Base-by-base conservation (phyloP, 2,888 invertebrate species). In the Dysmachus trigonus region DNA sequence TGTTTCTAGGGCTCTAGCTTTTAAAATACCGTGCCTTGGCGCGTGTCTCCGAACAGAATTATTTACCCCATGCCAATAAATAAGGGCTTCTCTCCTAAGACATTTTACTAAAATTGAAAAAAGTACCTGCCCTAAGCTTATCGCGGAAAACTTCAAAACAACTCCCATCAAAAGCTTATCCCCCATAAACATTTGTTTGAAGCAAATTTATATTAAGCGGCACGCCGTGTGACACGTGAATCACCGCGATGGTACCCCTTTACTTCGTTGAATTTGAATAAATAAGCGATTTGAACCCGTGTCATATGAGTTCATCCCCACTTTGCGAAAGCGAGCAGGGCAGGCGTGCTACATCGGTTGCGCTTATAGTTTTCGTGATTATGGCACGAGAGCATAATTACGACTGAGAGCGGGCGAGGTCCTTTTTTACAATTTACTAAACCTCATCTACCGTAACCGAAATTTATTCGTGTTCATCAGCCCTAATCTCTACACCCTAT, bases 391-490 rank as follows among this genome's bases (percentile, higher is more conserved):
- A 62, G 8, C 62, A 3, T 62, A 62, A 62, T 62, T 62, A 62
- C 10, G 27, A 3, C 3, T 62, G 18, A 62, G 62, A 8, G 53
- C 6, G 18, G 51, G 18, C n/a, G 3, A 27, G 51, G n/a, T 62
- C 30, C 38, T 30, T 38, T 83, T 83, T 81, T 81, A 83, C 38
- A 83, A 71, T 83, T 83, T 83, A 82, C 47, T 81, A 74, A 77
- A 82, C 47, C 85, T 87, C 85, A 87, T 87, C 87, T 82, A 35
- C 87, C 85, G 86, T 87, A 87, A 86, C 87, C 82, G 71, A 86
- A 87, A 87, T 87, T 87, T 87, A 87, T 87, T 86, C 83, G 76
- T 83, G 81, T 86, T 87, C 87, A 87, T 87, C 87, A 87, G 82
- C 87, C 86, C 71, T 87, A 87, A 87, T 87, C 87, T 87, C 86